Base-by-base conservation (phyloP, 2,113 vertebrate species). In the Stomatorhinus ivindoensis region DNA sequence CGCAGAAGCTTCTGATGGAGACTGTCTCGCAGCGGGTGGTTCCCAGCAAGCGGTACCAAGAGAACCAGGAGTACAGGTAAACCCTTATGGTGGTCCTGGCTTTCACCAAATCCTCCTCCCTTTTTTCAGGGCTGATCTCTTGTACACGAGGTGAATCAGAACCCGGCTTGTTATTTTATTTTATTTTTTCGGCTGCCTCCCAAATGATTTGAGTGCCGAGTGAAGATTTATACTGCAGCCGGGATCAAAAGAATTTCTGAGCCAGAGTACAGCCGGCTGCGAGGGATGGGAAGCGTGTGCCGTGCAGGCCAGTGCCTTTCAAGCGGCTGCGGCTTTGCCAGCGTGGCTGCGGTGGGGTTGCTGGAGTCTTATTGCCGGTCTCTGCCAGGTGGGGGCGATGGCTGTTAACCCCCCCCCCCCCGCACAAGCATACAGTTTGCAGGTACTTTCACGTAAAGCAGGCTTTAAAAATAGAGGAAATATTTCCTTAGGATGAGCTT, bases 41-140 rank as follows among this genome's bases (percentile, higher is more conserved):
- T 87, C 94, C 90, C 0, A 94, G 94, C 39, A 93, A 96, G 48
- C 95, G 97, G 92, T 97, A 95, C 95, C 97, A 97, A 88, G 98
- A 98, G 91, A 95, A 95, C 86, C 95, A 95, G 90, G 97, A 99
- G 94, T 97, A 96, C 97, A 98, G 98, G 98, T 98, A 96, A 94
- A 95, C 91, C 93, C 89, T 91, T 87, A 50, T 87, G 82, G 88
- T 89, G 27, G 24, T 87, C 51, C 53, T 88, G 46, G 44, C 17
- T 84, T 92, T 91, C 80, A 51, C 86, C 90, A 31, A 19, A 88
- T 88, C 88, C 83, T 61, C 58, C 90, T 89, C 39, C 89, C 86
- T 86, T 80, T 86, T 89, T 92, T 89, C 76, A 82, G 89, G 91
- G 92, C 44, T 50, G 15, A 11, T 76, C 65, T 76, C 21, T 8